Conservation (phyloP, 2,113 vertebrate species). For the Campylorhamphus procurvoides region DNA sequence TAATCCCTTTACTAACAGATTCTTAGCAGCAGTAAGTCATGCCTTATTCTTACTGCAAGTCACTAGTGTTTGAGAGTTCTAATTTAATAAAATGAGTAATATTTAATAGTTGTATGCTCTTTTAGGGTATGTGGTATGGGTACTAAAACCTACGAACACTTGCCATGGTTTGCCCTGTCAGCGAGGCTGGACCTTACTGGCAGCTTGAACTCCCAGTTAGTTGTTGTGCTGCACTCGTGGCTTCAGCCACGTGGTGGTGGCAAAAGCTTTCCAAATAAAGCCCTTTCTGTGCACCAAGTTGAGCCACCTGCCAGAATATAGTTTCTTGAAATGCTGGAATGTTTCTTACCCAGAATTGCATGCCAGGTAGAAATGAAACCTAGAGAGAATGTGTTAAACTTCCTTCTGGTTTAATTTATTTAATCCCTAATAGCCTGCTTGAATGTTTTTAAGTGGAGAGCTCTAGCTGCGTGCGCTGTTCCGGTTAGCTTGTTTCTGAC, state of each 20-base stretch:
- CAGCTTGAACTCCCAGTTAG: background rate
- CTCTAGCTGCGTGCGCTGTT: background rate
- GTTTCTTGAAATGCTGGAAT: background rate
- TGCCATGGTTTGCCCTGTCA: background rate
- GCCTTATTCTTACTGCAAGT: background rate
- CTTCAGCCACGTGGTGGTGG: slow-evolving; percentile 58
- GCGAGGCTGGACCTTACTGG: background rate
- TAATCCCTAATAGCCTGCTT: slow-evolving; percentile 24
- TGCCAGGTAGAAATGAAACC: background rate
- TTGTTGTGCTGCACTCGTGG: background rate
- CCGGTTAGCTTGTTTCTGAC: background rate
- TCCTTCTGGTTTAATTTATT: background rate
- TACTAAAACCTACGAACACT: rapidly evolving
- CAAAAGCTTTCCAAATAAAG: slow-evolving; percentile 20
- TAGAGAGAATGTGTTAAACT: background rate
- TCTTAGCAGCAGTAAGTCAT: background rate
- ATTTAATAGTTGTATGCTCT: background rate
- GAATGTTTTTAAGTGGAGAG: background rate
- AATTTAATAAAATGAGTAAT: slow-evolving; percentile 20
- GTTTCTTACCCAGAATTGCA: background rate
- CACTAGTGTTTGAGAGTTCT: background rate
- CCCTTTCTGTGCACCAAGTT: background rate
- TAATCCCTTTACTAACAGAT: background rate
- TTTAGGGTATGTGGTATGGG: rapidly evolving
- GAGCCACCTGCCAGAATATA: background rate